phyloP scores from a whole-genome alignment of 2,888 invertebrate genomes.

The Calameuta idolon region DNA sequence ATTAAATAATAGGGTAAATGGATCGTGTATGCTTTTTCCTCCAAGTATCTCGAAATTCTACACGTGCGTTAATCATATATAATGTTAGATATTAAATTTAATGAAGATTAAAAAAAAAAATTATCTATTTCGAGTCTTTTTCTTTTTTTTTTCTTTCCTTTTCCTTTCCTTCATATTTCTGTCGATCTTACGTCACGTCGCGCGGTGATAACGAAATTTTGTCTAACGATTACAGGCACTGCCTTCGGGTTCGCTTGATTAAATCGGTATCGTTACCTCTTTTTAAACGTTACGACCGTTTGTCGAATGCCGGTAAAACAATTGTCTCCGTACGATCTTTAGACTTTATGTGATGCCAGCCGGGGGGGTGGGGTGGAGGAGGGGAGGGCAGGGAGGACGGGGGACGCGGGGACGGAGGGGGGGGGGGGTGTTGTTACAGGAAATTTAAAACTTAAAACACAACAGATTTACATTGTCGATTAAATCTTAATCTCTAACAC shows the following conservation, averaged over 20 bases:
- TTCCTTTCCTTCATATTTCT: not conserved
- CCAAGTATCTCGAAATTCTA: not conserved
- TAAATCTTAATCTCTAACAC: slow-evolving; percentile 48
- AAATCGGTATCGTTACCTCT: not conserved
- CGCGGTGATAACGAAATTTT: not conserved
- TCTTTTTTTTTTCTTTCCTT: not conserved
- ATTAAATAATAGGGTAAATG: slow-evolving; percentile 1
- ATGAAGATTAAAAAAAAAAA: not conserved
- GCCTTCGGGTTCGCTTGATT: not conserved
- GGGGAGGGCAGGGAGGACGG: slow-evolving; percentile 12
- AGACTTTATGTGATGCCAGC: not conserved
- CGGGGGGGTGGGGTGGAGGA: not conserved
- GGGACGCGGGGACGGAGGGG: not conserved
- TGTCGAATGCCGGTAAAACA: not conserved
- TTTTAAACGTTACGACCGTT: not conserved
- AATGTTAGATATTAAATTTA: not conserved
- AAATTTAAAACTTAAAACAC: slow-evolving; percentile 38
- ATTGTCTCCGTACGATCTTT: not conserved
- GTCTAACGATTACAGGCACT: not conserved
- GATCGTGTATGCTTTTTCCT: not conserved
- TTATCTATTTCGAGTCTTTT: not conserved
- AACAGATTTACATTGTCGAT: slow-evolving; percentile 47
- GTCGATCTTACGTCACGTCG: not conserved
- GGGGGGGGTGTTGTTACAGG: not conserved
- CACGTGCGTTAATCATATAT: not conserved